Evolutionary conservation across 1,140 invertebrate genomes (phyloP), one percentile per base, ranked within the genome.

Genomic region (Phocides pigmalion): DNA sequence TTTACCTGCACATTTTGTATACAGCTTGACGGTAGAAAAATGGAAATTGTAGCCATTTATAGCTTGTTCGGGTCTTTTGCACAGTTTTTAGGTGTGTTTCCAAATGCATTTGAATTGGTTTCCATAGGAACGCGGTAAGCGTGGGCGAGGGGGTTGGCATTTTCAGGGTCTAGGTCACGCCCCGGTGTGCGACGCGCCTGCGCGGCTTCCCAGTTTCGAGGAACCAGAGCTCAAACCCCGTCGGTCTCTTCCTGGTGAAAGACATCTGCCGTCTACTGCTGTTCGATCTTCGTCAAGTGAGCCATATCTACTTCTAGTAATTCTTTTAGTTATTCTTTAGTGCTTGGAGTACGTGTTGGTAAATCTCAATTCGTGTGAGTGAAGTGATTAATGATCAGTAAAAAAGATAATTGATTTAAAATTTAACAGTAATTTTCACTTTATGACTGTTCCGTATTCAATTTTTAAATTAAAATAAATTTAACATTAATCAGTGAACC

Each of bases 161-260:
- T 89, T 87, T 89, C 89, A 92, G 86, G 91, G 91, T 92, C 91
- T 92, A 92, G 91, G 91, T 92, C 88, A 91, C 91, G 91, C 90
- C 90, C 89, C 77, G 74, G 72, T 46, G 46, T 20, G 28, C n/a
- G 61, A 20, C 19, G 79, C 86, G 86, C 84, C 76, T 75, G 84
- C 84, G 86, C 81, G 81, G 71, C 58, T 22, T 11, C 68, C 49
- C 62, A 41, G 70, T 74, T 68, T 63, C 70, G 59, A 72, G 71
- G 76, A 81, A 81, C 69, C 63, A 51, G 66, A 68, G 76, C 74
- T 81, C 81, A 87, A 76, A 83, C 15, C 72, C 65, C 66, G 65
- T 64, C 64, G 47, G 76, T 68, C 66, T 64, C 73, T 78, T 77
- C 78, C 78, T 79, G 65, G 16, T 71, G 74, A 63, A 65, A 81